Conservation (phyloP, 1,140 invertebrate genomes). For the Papilio machaon region DNA sequence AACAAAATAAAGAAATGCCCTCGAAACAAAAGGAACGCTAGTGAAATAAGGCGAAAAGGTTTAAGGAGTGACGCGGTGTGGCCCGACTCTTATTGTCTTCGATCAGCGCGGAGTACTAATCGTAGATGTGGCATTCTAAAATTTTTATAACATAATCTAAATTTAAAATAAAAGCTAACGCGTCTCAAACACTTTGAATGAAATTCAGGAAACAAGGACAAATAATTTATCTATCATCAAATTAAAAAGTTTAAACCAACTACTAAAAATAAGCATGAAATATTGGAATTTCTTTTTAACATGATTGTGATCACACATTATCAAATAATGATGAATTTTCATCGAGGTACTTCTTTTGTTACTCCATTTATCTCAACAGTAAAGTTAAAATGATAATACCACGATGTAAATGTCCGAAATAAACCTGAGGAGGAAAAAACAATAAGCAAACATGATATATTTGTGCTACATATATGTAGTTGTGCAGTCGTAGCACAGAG, state of each 20-base stretch:
- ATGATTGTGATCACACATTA: too few species aligned
- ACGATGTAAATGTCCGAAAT: background rate
- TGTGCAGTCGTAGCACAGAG: background rate
- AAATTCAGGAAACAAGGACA: too few species aligned
- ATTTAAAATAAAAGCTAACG: background rate
- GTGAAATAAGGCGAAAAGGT: constrained; percentile 80
- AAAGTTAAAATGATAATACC: too few species aligned
- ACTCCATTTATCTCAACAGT: too few species aligned
- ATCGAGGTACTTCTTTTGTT: too few species aligned
- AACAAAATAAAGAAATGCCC: constrained; percentile 79
- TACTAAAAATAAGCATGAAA: too few species aligned
- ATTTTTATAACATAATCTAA: background rate
- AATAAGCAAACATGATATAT: too few species aligned
- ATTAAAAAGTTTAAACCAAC: too few species aligned
- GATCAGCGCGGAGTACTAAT: constrained; percentile 38
- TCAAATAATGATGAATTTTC: too few species aligned
- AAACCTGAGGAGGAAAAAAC: background rate
- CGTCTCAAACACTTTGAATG: too few species aligned
- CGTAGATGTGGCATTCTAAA: constrained; percentile 56
- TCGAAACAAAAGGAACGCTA: constrained; percentile 78
- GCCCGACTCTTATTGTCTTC: constrained; percentile 74
- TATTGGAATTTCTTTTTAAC: too few species aligned
- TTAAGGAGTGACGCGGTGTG: constrained; percentile 78
- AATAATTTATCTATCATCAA: too few species aligned
- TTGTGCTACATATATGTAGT: background rate